Conservation (phyloP, 2,797 vertebrate species). For the Pangasius macronema region DNA sequence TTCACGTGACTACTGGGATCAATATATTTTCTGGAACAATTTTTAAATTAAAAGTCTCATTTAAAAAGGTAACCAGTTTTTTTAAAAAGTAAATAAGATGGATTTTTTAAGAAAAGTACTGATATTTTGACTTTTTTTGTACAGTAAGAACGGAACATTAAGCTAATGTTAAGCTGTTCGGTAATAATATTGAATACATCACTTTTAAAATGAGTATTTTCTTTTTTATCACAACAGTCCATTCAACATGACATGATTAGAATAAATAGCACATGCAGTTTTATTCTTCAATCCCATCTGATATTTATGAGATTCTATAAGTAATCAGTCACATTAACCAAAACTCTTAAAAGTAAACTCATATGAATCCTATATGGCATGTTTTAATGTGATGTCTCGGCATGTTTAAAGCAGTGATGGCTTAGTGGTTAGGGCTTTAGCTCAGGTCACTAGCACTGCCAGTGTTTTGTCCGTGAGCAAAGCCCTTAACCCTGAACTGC, state of each 20-base stretch:
- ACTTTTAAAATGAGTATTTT: slow-evolving; percentile 34
- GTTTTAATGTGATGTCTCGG: slow-evolving; percentile 26
- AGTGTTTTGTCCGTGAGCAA: neutral
- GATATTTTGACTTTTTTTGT: neutral
- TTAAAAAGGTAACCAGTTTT: neutral
- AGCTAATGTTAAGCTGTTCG: slow-evolving; percentile 34
- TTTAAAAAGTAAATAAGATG: neutral
- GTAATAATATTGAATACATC: slow-evolving; percentile 29
- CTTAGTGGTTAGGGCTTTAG: neutral
- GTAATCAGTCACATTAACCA: slow-evolving; percentile 30
- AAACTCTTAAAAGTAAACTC: slow-evolving; percentile 25
- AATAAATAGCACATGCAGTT: slow-evolving; percentile 59
- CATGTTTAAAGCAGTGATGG: neutral
- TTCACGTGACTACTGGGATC: neutral
- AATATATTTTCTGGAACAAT: neutral
- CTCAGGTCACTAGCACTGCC: neutral
- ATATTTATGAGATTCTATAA: slow-evolving; percentile 28
- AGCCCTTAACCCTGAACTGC: neutral
- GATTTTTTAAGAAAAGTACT: no score
- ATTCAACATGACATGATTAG: slow-evolving; percentile 47
- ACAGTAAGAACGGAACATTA: neutral
- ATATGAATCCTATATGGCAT: slow-evolving; percentile 1
- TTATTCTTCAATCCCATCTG: slow-evolving; percentile 41
- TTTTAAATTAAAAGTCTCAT: neutral
- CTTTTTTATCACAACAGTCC: slow-evolving; percentile 35